Evolutionary conservation across 2,888 invertebrate species (phyloP), one percentile per base, ranked within the genome.

Genomic region (Phortica okadai): DNA sequence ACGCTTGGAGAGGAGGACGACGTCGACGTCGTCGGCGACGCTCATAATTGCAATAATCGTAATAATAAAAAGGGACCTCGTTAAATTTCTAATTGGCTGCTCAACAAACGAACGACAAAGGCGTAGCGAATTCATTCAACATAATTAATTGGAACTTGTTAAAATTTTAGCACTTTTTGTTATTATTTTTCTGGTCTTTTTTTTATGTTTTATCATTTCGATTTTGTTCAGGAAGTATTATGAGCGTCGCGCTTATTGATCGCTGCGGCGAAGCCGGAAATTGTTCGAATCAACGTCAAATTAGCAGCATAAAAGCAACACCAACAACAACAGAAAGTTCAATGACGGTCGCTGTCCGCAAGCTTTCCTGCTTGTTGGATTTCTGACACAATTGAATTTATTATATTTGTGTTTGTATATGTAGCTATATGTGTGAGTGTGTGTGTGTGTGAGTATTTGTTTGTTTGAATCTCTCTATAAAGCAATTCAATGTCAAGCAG

Each of bases 361-460:
- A 21, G 21, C 21, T 21, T 21, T 21, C 21, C 21, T 21, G 21
- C 21, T 21, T 21, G 21, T 42, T 33, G 73, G 44, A 66, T 74
- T 80, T 42, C 21, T 79, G 83, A 80, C 85, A 88, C 88, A 85
- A 85, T 85, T 88, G 85, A 85, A 88, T 85, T 85, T 85, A 88
- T 85, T 85, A 87, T 33, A 33, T 33, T 33, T 88, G 88, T 84
- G 33, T 33, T 33, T 33, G 4, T 54, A n/a, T 54, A 3, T 54
- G 10, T 54, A 3, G 3, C 5, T 54, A 4, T 54, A 6, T n/a
- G 54, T n/a, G 2, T n/a, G 54, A 1, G 54, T 54, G 21, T 7
- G 5, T n/a, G 54, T n/a, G 54, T n/a, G 54, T 3, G 54, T 54
- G 21, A n/a, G 5, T 21, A 33, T 10, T 25, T 62, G 25, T 62